A percentile compares a stretch with the other conserved stretches of the same genome.
phyloP scores from a whole-genome alignment of 2,797 vertebrate genomes.

The Eulemur coronatus region DNA sequence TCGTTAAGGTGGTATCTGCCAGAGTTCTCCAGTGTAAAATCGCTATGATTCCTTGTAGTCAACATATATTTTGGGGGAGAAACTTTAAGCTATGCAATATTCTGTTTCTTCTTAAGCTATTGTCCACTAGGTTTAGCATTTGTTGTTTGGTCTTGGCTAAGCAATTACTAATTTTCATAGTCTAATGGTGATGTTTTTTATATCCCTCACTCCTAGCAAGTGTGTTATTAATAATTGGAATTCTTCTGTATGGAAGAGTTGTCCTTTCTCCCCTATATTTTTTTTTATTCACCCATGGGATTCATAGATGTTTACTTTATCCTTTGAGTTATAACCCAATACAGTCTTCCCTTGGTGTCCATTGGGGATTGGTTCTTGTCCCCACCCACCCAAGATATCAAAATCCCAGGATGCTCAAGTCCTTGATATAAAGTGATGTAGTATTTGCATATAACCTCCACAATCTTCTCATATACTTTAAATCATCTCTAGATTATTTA shows the following conservation, averaged over 20 bases:
- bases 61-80: neutral
- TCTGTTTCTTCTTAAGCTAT: neutral
- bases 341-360: too few species aligned
- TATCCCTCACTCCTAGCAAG: neutral
- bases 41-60: neutral
- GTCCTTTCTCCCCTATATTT: too few species aligned
- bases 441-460: too few species aligned
- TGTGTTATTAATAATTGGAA: too few species aligned
- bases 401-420: too few species aligned
- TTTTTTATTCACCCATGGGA: neutral
- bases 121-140: neutral
- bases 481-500: too few species aligned
- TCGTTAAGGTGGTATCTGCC: neutral
- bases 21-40: neutral
- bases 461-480: too few species aligned
- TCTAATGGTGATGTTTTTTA: neutral
- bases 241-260: neutral
- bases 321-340: neutral
- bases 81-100: neutral
- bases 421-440: too few species aligned
- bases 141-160: neutral
- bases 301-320: neutral
- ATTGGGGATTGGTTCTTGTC: too few species aligned
- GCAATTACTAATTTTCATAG: neutral
- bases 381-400: too few species aligned